Conservation (phyloP, 2,113 vertebrate genomes). For the Puffinus mauretanicus region DNA sequence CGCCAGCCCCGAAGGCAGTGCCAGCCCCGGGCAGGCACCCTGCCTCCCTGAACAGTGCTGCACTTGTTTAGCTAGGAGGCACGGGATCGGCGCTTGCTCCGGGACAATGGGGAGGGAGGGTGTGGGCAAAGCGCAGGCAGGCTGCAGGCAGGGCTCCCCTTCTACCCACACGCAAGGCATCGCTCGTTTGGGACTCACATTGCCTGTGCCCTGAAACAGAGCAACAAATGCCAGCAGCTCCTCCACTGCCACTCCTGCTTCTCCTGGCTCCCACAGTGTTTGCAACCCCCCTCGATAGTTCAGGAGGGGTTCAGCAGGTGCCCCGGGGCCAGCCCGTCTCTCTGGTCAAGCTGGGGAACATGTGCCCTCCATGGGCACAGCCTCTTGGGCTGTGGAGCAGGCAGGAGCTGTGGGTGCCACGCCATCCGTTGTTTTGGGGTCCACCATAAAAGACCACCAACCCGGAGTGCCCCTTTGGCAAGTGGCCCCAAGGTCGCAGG, state of each 20-base stretch:
- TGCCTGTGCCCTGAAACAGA: neutral
- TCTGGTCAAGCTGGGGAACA: neutral
- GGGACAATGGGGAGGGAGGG: neutral
- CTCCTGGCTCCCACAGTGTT: neutral
- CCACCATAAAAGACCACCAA: neutral
- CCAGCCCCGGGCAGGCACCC: neutral
- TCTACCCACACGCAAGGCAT: neutral
- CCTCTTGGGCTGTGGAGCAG: neutral
- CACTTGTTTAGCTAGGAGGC: neutral
- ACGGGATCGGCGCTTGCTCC: accelerated
- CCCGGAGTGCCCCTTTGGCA: neutral
- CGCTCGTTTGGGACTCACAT: neutral
- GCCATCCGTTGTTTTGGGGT: neutral
- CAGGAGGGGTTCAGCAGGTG: neutral
- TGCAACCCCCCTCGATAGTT: accelerated
- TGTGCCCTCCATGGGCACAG: neutral
- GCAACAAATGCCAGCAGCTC: neutral
- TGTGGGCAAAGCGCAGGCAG: neutral
- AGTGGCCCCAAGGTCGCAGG: neutral
- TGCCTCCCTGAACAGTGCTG: neutral
- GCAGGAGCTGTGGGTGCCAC: neutral
- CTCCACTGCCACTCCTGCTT: neutral
- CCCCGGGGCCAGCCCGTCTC: neutral
- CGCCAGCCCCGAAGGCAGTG: neutral
- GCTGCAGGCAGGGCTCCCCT: neutral